These are phyloP conservation scores for Scytalopus superciliaris DNA, from an alignment of 2,113 vertebrate genomes.

Conservation along the genomic window DNA sequence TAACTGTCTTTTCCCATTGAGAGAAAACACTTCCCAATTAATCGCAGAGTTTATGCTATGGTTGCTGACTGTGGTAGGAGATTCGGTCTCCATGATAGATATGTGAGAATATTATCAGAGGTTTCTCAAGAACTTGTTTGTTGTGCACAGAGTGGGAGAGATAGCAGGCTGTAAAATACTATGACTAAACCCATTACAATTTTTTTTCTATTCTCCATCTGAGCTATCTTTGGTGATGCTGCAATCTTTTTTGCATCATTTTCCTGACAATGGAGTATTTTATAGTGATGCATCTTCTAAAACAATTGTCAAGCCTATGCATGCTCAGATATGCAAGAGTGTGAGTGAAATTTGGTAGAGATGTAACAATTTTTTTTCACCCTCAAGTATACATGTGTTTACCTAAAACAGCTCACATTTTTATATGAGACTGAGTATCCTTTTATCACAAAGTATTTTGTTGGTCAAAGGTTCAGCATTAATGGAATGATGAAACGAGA, in stretches of 20 bases:
- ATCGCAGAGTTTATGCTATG: not conserved
- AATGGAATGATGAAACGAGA: not conserved
- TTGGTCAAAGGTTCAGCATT: not conserved
- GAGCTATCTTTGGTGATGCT: not conserved
- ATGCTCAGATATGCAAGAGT: not conserved
- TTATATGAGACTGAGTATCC: not conserved
- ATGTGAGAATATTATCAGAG: not conserved
- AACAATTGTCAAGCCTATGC: not conserved
- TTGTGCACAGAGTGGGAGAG: not conserved
- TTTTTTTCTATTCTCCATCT: not conserved
- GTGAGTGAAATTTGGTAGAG: not conserved
- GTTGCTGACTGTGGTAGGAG: not conserved
- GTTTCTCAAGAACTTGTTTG: not conserved
- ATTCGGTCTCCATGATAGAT: not conserved
- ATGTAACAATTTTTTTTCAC: not conserved
- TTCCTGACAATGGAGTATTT: not conserved
- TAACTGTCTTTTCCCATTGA: not conserved
- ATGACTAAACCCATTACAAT: not conserved
- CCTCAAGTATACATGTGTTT: not conserved
- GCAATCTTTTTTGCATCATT: not conserved
- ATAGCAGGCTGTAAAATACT: not conserved
- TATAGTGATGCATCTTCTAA: not conserved
- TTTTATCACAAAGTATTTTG: not conserved
- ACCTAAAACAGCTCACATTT: not conserved
- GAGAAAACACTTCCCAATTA: not conserved